A percentile compares a stretch with the other conserved stretches of the same genome.
Evolutionary conservation across 1,140 invertebrate genomes (phyloP).

Genomic region (Linepithema humile): DNA sequence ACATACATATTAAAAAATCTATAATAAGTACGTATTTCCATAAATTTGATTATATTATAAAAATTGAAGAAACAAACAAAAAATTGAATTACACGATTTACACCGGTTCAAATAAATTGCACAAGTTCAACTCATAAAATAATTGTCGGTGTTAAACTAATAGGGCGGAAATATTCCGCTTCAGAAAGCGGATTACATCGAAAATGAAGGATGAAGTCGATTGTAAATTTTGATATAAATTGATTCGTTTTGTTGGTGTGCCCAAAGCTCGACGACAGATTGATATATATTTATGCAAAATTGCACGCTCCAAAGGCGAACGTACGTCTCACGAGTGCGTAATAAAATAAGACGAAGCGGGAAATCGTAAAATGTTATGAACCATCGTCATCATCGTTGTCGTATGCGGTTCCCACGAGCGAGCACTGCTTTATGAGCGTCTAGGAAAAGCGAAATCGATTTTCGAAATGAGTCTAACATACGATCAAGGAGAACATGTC

Average conservation of each 20-base stretch:
- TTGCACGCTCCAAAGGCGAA: constrained; percentile 5
- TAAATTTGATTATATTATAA: too few relatives aligned
- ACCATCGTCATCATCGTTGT: not conserved
- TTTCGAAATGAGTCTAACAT: constrained; percentile 21
- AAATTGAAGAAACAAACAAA: not conserved
- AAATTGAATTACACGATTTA: not conserved
- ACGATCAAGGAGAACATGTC: not conserved
- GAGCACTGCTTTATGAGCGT: constrained; percentile 34
- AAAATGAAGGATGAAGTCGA: constrained; percentile 39
- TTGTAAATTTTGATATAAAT: constrained; percentile 28
- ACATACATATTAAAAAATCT: not conserved
- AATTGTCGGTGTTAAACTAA: not conserved
- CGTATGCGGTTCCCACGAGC: not conserved
- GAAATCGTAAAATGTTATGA: constrained; percentile 57
- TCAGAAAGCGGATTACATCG: constrained; percentile 39
- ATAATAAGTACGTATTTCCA: too few relatives aligned
- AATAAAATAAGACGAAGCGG: constrained; percentile 6
- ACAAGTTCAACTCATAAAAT: not conserved
- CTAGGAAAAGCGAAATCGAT: constrained; percentile 50
- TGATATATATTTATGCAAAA: constrained; percentile 52
- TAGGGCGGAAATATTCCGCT: not conserved
- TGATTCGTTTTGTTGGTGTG: not conserved
- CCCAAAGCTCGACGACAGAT: constrained; percentile 7
- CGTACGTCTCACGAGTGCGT: not conserved
- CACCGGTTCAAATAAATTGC: constrained; percentile 16